phyloP scores from a whole-genome alignment of 1,140 invertebrate genomes.

The Rhizoglyphus robini region DNA sequence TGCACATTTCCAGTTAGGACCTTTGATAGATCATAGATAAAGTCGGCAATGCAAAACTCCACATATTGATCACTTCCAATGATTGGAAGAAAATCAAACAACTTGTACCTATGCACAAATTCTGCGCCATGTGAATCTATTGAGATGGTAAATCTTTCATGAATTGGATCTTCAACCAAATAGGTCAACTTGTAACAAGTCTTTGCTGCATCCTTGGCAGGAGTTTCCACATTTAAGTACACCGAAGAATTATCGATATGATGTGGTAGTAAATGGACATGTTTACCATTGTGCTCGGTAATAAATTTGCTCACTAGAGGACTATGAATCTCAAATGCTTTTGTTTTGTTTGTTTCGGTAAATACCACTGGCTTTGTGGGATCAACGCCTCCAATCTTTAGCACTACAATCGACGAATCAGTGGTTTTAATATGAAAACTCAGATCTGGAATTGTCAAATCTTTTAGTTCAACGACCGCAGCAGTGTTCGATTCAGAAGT shows the following conservation, averaged over 20 bases:
- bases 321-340: not conserved
- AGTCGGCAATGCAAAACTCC: not conserved
- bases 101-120: not conserved
- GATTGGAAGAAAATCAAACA: not conserved
- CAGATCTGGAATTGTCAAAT: too few relatives aligned
- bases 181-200: not conserved
- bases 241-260: not conserved
- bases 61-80: not conserved
- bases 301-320: not conserved
- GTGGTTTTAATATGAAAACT: too few relatives aligned
- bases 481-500: too few relatives aligned
- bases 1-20: not conserved
- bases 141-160: not conserved
- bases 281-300: not conserved
- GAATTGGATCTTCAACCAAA: not conserved
- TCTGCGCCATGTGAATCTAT: not conserved
- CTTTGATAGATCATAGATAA: not conserved
- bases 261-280: too few relatives aligned
- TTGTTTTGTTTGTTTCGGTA: not conserved
- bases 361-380: not conserved
- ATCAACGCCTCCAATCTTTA: not conserved
- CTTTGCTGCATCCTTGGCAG: too few relatives aligned
- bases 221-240: not conserved
- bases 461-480: too few relatives aligned
- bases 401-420: too few relatives aligned